Conservation (phyloP, 2,797 vertebrate genomes). For the Octomys mimax region DNA sequence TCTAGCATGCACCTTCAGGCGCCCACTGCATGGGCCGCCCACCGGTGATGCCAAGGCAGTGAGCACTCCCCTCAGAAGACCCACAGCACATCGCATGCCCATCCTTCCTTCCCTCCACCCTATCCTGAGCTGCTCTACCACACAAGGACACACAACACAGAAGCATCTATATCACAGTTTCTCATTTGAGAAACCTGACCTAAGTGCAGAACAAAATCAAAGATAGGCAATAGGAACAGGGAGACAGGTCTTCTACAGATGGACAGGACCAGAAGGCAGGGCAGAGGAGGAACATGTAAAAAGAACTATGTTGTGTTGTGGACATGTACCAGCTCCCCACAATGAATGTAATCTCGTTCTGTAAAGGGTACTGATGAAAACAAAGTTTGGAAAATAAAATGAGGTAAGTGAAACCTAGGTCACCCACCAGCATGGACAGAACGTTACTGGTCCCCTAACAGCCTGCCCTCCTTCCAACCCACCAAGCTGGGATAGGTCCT, state of each 20-base stretch:
- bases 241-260: background rate
- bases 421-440: background rate
- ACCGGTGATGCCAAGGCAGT: background rate
- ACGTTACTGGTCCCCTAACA: accelerated
- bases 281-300: background rate
- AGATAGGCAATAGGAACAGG: background rate
- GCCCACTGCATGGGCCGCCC: too few relatives aligned
- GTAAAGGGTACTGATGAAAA: background rate
- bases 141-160: background rate
- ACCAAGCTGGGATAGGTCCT: background rate
- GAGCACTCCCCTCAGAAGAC: too few relatives aligned
- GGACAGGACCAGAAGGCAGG: background rate
- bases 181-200: background rate
- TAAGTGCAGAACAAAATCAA: background rate
- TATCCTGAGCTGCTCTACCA: background rate
- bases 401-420: background rate
- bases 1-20: too few relatives aligned
- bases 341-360: background rate
- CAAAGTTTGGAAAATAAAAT: background rate
- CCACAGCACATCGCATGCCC: accelerated
- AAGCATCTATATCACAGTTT: background rate
- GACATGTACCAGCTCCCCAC: background rate
- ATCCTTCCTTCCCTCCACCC: background rate
- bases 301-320: background rate
- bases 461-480: background rate